A percentile compares a stretch with the other conserved stretches of the same genome.
Evolutionary conservation across 2,888 invertebrate species (phyloP).

Genomic region (Harpalus rufipes): DNA sequence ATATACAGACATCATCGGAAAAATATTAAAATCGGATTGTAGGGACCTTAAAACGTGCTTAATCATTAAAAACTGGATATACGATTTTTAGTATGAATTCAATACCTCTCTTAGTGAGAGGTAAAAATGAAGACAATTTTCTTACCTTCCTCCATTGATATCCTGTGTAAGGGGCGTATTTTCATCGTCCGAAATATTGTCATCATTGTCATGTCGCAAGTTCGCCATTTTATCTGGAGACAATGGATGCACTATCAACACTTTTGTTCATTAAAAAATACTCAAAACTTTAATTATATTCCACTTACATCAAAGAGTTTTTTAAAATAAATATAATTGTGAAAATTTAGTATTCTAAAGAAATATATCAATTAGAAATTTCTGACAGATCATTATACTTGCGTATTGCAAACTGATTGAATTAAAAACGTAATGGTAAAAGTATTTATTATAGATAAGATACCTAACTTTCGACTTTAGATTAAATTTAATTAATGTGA

Average conservation of each 20-base stretch:
- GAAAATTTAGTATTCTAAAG: constrained; percentile 1
- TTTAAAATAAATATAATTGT: background rate
- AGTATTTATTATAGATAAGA: constrained; percentile 15
- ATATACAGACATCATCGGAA: too few relatives aligned
- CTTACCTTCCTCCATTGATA: constrained; percentile 93
- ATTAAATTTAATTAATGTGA: background rate
- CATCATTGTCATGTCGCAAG: constrained; percentile 85
- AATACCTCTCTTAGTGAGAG: too few relatives aligned
- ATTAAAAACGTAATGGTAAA: constrained; percentile 16
- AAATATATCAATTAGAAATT: constrained; percentile 16
- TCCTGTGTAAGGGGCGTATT: constrained; percentile 92
- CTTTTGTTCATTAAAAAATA: constrained; percentile 27
- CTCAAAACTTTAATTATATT: constrained; percentile 28
- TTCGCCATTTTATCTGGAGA: constrained; percentile 79
- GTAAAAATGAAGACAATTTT: constrained; percentile 39
- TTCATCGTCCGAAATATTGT: constrained; percentile 92
- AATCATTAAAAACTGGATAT: too few relatives aligned
- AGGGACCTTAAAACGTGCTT: too few relatives aligned
- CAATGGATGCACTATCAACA: constrained; percentile 42
- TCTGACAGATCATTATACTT: constrained; percentile 7
- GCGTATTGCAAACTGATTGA: constrained; percentile 7
- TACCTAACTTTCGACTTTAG: constrained; percentile 10
- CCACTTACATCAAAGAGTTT: constrained; percentile 14
- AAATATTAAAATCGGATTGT: too few relatives aligned
- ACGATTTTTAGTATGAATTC: too few relatives aligned